Percentiles rank a stretch among this genome's conserved stretches.
Evolutionary conservation across 2,888 invertebrate genomes (phyloP).

Genomic region (Nasonia oneida): DNA sequence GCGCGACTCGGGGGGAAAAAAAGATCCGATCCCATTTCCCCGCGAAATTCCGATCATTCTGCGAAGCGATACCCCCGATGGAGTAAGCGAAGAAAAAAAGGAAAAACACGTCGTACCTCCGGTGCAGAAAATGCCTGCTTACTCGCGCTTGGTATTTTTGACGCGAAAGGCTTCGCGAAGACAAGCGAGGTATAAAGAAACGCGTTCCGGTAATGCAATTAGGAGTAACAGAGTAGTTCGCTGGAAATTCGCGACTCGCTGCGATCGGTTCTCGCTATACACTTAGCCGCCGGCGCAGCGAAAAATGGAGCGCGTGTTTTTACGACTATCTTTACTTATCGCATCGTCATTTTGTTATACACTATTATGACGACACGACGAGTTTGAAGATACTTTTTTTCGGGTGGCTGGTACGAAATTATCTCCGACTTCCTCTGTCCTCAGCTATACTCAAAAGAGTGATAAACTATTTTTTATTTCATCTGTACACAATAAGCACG

Average conservation of each 20-base stretch:
- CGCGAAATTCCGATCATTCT: conserved; percentile 18
- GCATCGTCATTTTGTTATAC: not conserved
- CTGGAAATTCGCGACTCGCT: conserved; percentile 45
- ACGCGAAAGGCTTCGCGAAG: conserved; percentile 16
- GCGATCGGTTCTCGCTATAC: conserved; percentile 21
- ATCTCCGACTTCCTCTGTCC: not conserved
- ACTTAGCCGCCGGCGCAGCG: not conserved
- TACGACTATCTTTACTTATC: not conserved
- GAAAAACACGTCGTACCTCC: not conserved
- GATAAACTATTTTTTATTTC: not conserved
- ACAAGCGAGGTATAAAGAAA: not conserved
- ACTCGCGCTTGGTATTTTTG: conserved; percentile 15
- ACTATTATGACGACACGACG: not conserved
- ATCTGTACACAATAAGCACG: not conserved
- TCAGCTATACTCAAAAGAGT: not conserved
- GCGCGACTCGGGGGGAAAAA: not conserved
- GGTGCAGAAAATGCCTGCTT: not conserved
- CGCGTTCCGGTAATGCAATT: conserved; percentile 49
- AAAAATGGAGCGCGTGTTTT: conserved; percentile 1
- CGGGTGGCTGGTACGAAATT: not conserved
- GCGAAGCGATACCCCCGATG: not conserved
- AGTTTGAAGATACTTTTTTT: not conserved
- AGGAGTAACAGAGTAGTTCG: conserved; percentile 23
- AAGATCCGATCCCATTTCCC: not conserved
- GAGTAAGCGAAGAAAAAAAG: not conserved